Evolutionary conservation across 2,113 vertebrate genomes (phyloP), one percentile per base, ranked within the genome.

Genomic region (Rhea pennata): DNA sequence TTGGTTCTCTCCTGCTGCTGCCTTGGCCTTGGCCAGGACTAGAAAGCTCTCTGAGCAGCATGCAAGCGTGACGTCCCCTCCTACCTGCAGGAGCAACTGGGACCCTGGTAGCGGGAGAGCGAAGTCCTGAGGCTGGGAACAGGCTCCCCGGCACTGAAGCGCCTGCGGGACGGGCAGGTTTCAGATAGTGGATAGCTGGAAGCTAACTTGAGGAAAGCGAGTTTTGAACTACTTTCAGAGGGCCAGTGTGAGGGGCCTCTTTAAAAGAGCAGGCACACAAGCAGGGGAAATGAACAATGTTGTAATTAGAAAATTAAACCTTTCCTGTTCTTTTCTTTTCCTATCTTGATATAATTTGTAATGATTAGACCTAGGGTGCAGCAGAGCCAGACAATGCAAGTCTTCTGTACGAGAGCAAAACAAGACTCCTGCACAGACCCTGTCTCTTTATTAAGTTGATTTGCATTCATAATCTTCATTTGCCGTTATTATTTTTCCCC

Each of bases 401-500:
- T 17, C 31, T 23, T 82, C 91, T 59, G 2, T 21, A 87, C 66
- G 36, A 84, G 95, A 96, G 96, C 95, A 92, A 91, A 97, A 91
- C 91, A 95, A 92, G 95, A 4, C 96, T 95, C 94, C 95, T 85
- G 94, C 94, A 7, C 87, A 96, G 92, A 72, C 91, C 94, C 80
- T 40, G 87, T 79, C 95, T 97, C 97, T 95, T 87, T 89, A 96
- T 92, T 83, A 95, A 93, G 90, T 96, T 67, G 92, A 97, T 97
- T 97, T 97, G 95, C 96, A 97, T 97, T 96, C 97, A 91, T 96
- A 96, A 96, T 97, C 95, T 96, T 96, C 91, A 87, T 97, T 96
- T 97, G 95, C 92, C 73, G 80, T 95, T 95, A 96, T 97, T 95
- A 96, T 96, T 96, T 87, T 91, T 39, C 94, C 95, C 96, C 95